Base-by-base conservation (phyloP, 2,888 invertebrate species). In the Cerastis rubricosa region DNA sequence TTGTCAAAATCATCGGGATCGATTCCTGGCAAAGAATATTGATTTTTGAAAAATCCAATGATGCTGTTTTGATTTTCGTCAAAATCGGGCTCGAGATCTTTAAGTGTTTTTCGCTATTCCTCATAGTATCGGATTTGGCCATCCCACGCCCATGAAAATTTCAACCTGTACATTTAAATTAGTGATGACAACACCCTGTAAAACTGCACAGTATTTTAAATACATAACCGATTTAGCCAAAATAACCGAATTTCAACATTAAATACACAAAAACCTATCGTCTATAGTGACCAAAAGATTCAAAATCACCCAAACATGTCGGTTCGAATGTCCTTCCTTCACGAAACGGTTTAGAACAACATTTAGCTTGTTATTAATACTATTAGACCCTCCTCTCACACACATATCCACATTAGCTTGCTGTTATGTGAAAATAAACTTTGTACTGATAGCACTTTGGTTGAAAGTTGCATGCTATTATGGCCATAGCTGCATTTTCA, bases 401-500 rank as follows among this genome's bases (percentile, higher is more conserved):
- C 95, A 96, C 95, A 95, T 95, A 95, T 93, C 90, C 93, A 95
- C 90, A 94, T 94, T 94, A 95, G 93, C 93, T 92, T 59, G 51
- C 84, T 75, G 65, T 70, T 71, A 75, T 64, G 63, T 57, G 64
- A 85, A 66, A 79, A 66, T 83, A 59, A 64, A 71, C 63, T 76
- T 79, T 83, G 83, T 80, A 78, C 80, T 80, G 35, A 74, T 71
- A 78, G 76, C 69, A 69, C 51, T 80, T 61, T 59, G 80, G 78
- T 83, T 72, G 80, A 85, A 79, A 83, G 45, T 71, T 78, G 76
- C 76, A 76, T 76, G 86, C 86, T 86, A 85, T 74, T 71, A 57
- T 68, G 49, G 47, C 68, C 54, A 84, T 85, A 86, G 81, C 79
- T 67, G 76, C 76, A 74, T 69, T 80, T 86, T 81, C 79, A 71